Percentiles rank a stretch among this genome's conserved stretches.
These are phyloP conservation scores for Drosophila watanabei DNA, from an alignment of 1,140 invertebrate genomes.

Conservation along the genomic window DNA sequence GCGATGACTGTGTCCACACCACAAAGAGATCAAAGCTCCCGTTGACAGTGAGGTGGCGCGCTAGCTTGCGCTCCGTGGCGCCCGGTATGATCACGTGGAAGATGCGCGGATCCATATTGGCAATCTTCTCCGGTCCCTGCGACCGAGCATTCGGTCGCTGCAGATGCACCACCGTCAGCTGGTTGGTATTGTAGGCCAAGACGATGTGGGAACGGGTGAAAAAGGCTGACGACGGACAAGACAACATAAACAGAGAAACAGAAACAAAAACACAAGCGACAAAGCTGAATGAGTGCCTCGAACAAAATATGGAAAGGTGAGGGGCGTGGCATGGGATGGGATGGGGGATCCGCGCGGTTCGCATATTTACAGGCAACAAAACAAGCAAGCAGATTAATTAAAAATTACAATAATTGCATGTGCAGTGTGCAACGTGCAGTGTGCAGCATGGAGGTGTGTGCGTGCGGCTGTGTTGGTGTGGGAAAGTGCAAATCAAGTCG, in stretches of 20 bases:
- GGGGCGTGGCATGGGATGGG: not conserved
- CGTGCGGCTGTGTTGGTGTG: conserved; percentile 64
- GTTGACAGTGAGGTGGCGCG: conserved; percentile 89
- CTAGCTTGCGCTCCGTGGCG: conserved; percentile 88
- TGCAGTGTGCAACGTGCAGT: not conserved
- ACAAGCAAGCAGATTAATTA: conserved; percentile 80
- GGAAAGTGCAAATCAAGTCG: conserved; percentile 68
- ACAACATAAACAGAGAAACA: conserved; percentile 16
- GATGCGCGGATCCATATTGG: conserved; percentile 88
- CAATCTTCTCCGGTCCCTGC: conserved; percentile 88
- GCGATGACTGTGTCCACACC: conserved; percentile 92
- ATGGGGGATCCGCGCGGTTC: conserved; percentile 14
- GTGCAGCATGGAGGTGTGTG: conserved; percentile 33
- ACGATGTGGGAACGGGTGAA: conserved; percentile 89
- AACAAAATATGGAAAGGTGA: conserved; percentile 78
- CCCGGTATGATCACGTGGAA: conserved; percentile 87
- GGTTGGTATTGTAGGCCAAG: conserved; percentile 89
- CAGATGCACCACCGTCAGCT: conserved; percentile 89
- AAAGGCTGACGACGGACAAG: conserved; percentile 86
- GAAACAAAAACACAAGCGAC: conserved; percentile 58
- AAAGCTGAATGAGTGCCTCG: conserved; percentile 70
- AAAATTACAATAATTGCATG: conserved; percentile 85
- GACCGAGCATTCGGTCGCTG: conserved; percentile 87
- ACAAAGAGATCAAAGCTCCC: conserved; percentile 87
- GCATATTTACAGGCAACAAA: conserved; percentile 64